Evolutionary conservation across 2,888 invertebrate species (phyloP).

Genomic region (Sussaba pulchella): DNA sequence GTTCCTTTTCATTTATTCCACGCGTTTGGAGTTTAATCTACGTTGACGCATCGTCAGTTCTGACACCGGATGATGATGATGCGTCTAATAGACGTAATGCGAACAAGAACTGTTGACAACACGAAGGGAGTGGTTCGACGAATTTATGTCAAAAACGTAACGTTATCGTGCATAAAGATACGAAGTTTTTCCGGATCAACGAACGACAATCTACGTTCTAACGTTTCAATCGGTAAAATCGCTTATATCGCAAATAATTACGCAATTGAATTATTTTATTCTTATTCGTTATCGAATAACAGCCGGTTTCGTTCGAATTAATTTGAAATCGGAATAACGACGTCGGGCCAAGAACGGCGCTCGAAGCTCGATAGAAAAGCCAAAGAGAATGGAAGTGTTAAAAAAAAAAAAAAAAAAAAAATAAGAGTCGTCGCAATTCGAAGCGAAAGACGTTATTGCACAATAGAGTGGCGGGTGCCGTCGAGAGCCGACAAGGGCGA

Average conservation of each 20-base stretch:
- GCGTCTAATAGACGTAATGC: not conserved
- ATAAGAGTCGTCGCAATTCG: constrained; percentile 20
- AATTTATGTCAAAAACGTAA: constrained; percentile 2
- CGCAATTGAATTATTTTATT: no score
- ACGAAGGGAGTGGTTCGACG: constrained; percentile 30
- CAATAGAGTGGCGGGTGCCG: constrained; percentile 4
- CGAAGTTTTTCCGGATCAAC: not conserved
- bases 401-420: constrained; percentile 33
- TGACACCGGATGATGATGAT: constrained; percentile 49
- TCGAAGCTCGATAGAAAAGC: not conserved
- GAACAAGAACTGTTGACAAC: constrained; percentile 5
- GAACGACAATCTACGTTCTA: not conserved
- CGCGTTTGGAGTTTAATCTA: no score
- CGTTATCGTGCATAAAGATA: not conserved
- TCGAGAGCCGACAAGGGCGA: constrained; percentile 53
- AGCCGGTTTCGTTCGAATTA: no score
- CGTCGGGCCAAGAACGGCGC: constrained; percentile 28
- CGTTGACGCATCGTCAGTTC: not conserved
- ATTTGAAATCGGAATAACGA: no score
- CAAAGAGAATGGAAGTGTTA: constrained; percentile 11
- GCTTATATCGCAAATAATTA: no score
- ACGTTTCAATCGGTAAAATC: no score
- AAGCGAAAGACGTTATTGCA: constrained; percentile 30
- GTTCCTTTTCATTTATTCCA: no score
- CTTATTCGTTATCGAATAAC: no score